These are phyloP conservation scores for Isaurus tuberculatus DNA, from an alignment of 92 coral and sea anemone genomes.

Conservation along the genomic window DNA sequence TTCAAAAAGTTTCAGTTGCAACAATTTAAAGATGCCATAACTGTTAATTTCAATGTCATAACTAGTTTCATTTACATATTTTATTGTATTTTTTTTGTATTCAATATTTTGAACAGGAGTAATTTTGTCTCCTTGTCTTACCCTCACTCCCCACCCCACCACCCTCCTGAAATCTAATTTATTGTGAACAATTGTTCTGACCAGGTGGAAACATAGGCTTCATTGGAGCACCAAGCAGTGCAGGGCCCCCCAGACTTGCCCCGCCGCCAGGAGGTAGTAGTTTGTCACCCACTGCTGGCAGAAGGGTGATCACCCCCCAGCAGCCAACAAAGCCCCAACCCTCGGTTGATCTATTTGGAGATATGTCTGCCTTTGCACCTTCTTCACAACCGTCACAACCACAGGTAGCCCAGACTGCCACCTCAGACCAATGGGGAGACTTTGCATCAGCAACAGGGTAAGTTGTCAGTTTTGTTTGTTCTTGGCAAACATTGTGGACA, in stretches of 20 bases:
- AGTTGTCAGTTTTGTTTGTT: neutral
- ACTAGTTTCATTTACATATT: no score
- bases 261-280: conserved; percentile 93
- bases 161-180: no score
- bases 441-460: conserved; percentile 89
- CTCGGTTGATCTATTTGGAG: conserved; percentile 52
- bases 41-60: no score
- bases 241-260: conserved; percentile 83
- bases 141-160: no score
- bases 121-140: no score
- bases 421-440: conserved; percentile 88
- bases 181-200: no score
- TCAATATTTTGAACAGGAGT: no score
- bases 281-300: conserved; percentile 73
- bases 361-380: conserved; percentile 57
- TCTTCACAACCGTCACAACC: conserved; percentile 61
- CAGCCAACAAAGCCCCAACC: conserved; percentile 59
- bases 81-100: no score
- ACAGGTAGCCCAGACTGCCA: conserved; percentile 54
- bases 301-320: conserved; percentile 56
- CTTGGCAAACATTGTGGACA: no score
- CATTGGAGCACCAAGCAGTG: conserved; percentile 90
- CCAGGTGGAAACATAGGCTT: conserved; percentile 69
- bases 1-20: no score
- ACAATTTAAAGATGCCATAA: no score